Evolutionary conservation across 2,888 invertebrate species (phyloP), one percentile per base, ranked within the genome.

Genomic region (Drosophila maculinotata): DNA sequence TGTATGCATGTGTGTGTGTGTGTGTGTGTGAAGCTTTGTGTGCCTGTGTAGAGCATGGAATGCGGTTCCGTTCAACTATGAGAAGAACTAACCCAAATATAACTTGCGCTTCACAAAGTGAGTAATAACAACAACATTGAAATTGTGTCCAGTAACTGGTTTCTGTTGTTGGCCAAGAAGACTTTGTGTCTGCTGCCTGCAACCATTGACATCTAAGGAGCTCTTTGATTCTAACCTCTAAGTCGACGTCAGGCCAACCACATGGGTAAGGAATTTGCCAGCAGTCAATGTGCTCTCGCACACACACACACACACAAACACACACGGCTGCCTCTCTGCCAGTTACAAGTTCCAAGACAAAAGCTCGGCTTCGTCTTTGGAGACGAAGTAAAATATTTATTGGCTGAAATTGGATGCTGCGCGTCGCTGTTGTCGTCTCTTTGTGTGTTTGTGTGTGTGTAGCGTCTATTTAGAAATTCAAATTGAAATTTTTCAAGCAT

Each of bases 361-460:
- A 74, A 75, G 75, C 71, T 81, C 81, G 65, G 62, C 75, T 67
- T 66, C 67, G 63, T 53, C 62, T 74, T 78, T 71, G 54, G 75
- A 62, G 60, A 62, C 74, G 69, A 68, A 66, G 67, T 76, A 65
- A 75, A 78, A 77, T 79, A 77, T 85, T 85, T 79, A 83, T 82
- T 83, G 80, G 83, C 78, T 80, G 78, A 74, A 85, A 83, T 83
- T 83, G 85, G 83, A 83, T 80, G 83, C 83, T 83, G 80, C 66
- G 72, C 66, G 73, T 76, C 76, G 64, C 31, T 36, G 65, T 59
- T 31, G 41, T 47, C 36, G 53, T 58, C 53, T 53, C 52, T 59
- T 38, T 54, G 39, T 51, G 39, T 26, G 38, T 17, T 10, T 54
- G 30, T 26, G 14, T 51, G 66, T 59, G 65, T 81, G 69, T 68